phyloP scores from a whole-genome alignment of 2,113 vertebrate species.

The Colinus virginianus region DNA sequence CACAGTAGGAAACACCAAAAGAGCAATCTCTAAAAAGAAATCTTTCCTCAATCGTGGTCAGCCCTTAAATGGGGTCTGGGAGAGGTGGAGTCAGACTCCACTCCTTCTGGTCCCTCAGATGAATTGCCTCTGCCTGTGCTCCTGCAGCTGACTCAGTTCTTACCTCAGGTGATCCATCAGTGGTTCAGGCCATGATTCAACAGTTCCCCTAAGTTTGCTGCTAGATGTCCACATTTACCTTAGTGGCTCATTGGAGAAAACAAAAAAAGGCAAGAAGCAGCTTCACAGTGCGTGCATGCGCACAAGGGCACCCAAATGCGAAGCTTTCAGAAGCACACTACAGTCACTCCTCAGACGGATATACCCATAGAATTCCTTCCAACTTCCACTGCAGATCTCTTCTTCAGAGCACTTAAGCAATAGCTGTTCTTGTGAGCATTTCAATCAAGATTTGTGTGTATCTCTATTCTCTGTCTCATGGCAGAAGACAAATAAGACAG shows the following conservation, averaged over 20 bases:
- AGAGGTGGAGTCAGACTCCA: too few species aligned
- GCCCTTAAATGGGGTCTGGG: too few species aligned
- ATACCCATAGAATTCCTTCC: background rate
- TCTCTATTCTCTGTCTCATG: background rate
- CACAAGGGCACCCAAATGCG: background rate
- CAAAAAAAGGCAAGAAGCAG: fast-evolving
- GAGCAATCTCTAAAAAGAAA: too few species aligned
- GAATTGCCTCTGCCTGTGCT: too few species aligned
- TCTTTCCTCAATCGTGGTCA: too few species aligned
- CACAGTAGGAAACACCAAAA: too few species aligned
- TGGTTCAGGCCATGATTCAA: too few species aligned
- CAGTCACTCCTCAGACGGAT: background rate
- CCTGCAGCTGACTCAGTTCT: too few species aligned
- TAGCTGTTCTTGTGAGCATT: background rate
- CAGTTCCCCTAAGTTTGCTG: background rate
- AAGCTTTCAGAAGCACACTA: background rate
- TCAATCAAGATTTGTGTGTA: background rate
- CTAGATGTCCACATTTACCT: background rate
- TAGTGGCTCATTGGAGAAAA: background rate
- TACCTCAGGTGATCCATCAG: too few species aligned
- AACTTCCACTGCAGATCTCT: background rate
- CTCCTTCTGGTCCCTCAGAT: too few species aligned
- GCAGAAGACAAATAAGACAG: background rate
- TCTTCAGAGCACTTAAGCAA: background rate
- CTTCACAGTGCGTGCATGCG: background rate